Conservation (phyloP, 2,888 invertebrate genomes). For the Clivina fossor region DNA sequence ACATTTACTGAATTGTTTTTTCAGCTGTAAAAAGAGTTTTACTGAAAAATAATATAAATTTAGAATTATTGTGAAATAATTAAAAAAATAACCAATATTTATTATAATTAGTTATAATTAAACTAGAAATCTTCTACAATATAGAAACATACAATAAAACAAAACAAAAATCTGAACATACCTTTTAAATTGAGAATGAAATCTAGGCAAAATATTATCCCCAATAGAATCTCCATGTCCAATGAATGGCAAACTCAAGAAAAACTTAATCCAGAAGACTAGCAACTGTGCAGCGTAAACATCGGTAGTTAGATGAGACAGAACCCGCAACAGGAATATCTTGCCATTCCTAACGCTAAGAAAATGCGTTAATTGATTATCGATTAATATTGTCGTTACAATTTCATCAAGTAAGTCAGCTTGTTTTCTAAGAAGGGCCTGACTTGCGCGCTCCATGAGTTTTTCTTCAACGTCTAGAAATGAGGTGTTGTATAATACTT, state of each 20-base stretch:
- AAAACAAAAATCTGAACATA: too few relatives aligned
- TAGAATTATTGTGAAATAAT: too few relatives aligned
- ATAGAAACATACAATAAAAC: too few relatives aligned
- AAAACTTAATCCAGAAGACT: conserved; percentile 62
- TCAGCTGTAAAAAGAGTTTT: too few relatives aligned
- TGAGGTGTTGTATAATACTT: conserved; percentile 78
- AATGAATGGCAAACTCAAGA: conserved; percentile 61
- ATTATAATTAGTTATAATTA: conserved; percentile 63
- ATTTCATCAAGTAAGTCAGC: conserved; percentile 66
- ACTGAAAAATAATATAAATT: too few relatives aligned
- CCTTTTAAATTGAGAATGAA: conserved; percentile 62
- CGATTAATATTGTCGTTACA: conserved; percentile 62
- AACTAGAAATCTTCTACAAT: too few relatives aligned
- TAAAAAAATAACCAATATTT: too few relatives aligned
- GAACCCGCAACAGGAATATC: conserved; percentile 68
- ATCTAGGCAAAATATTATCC: conserved; percentile 56
- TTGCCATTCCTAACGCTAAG: conserved; percentile 81
- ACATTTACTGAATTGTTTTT: too few relatives aligned
- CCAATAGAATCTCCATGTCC: conserved; percentile 60
- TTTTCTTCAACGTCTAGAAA: conserved; percentile 84
- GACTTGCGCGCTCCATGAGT: conserved; percentile 57
- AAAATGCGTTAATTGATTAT: conserved; percentile 72
- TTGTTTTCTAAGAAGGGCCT: conserved; percentile 55
- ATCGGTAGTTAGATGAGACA: conserved; percentile 61
- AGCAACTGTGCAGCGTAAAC: conserved; percentile 54